Evolutionary conservation across 2,797 vertebrate species (phyloP).

Genomic region (Enteromius unitaeniatus): DNA sequence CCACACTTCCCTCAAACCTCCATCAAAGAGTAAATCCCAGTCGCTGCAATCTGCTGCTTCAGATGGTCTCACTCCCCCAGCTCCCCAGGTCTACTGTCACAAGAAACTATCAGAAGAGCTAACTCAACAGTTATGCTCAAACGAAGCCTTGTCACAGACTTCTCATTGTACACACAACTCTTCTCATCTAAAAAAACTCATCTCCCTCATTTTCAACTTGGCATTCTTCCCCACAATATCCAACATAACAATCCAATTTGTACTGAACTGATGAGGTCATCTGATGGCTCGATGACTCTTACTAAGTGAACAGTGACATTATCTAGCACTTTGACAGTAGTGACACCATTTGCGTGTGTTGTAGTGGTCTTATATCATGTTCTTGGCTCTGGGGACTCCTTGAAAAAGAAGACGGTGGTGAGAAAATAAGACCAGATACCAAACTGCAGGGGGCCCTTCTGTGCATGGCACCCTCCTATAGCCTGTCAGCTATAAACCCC

Average conservation of each 20-base stretch:
- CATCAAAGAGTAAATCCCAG: neutral
- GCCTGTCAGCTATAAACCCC: neutral
- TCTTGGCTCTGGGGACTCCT: neutral
- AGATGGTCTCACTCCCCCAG: constrained; percentile 15
- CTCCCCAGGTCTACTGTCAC: constrained; percentile 1
- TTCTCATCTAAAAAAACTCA: neutral
- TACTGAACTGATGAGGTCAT: neutral
- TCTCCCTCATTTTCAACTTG: neutral
- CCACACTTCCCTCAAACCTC: constrained; percentile 3
- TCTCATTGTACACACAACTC: neutral
- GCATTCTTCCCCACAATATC: neutral
- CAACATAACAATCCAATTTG: constrained; percentile 14
- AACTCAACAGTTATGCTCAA: constrained; percentile 20
- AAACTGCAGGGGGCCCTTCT: constrained; percentile 3
- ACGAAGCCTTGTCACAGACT: neutral
- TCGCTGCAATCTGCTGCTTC: constrained; percentile 21
- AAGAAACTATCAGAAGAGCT: constrained; percentile 23
- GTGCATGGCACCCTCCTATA: neutral
- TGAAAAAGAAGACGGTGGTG: neutral
- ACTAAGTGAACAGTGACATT: constrained; percentile 2
- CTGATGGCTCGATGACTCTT: neutral
- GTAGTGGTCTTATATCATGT: neutral
- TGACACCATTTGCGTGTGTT: neutral
- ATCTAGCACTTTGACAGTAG: neutral
- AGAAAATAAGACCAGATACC: neutral